These are phyloP conservation scores for Catharus fuscescens DNA, from an alignment of 2,113 vertebrate genomes.

Conservation along the genomic window DNA sequence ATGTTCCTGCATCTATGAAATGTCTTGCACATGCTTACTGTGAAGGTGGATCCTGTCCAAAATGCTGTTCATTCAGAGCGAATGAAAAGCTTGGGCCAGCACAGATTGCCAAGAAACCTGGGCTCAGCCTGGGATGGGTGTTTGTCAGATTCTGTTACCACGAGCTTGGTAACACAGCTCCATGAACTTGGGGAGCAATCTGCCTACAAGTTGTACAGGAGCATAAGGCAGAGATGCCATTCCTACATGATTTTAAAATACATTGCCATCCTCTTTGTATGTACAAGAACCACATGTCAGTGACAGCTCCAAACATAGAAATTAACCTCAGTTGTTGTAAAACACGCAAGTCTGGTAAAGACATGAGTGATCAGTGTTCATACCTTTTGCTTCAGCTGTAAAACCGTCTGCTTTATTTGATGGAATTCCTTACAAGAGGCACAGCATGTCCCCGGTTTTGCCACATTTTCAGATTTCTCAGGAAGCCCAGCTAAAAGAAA, in stretches of 20 bases:
- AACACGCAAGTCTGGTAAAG: background rate
- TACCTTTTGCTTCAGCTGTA: constrained; percentile 97
- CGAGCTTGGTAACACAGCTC: background rate
- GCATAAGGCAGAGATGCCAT: background rate
- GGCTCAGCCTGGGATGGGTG: background rate
- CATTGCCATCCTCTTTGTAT: background rate
- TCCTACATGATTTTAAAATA: background rate
- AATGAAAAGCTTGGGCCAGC: background rate
- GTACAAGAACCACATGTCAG: background rate
- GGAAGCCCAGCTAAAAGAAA: constrained; percentile 78
- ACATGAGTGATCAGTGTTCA: background rate
- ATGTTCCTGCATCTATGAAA: background rate
- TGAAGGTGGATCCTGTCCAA: background rate
- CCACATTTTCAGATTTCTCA: constrained; percentile 85
- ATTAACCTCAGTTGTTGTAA: background rate
- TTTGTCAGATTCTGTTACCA: background rate
- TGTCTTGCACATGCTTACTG: background rate
- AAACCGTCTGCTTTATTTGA: constrained; percentile 91
- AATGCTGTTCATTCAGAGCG: background rate
- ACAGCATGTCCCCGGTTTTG: constrained; percentile 85
- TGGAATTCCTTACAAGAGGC: constrained; percentile 93
- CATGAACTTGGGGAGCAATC: background rate
- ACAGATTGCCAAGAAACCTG: background rate
- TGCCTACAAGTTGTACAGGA: background rate
- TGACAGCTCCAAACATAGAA: background rate